phyloP scores from a whole-genome alignment of 2,888 invertebrate genomes.

The Mallateleia sp. region DNA sequence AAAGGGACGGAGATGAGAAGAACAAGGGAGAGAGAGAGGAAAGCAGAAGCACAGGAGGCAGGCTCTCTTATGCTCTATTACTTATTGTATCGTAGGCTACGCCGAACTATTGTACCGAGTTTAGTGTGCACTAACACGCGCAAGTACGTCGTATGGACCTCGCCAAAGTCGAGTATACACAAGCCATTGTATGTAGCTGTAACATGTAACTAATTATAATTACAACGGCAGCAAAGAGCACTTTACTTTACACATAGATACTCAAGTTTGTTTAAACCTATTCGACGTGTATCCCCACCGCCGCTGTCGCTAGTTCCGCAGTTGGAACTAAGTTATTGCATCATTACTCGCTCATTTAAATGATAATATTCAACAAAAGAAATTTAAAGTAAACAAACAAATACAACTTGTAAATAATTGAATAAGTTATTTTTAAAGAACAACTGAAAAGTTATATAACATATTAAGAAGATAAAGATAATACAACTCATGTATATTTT shows the following conservation, averaged over 20 bases:
- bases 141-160: conserved; percentile 61
- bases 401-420: too few relatives aligned
- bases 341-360: conserved; percentile 75
- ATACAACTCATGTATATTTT: too few relatives aligned
- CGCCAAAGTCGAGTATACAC: conserved; percentile 70
- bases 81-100: conserved; percentile 80
- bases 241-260: conserved; percentile 79
- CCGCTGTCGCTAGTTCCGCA: conserved; percentile 55
- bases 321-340: conserved; percentile 71
- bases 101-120: conserved; percentile 80
- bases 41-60: conserved; percentile 47
- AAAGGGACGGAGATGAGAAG: conserved; percentile 23
- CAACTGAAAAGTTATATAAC: too few relatives aligned
- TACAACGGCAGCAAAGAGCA: conserved; percentile 81
- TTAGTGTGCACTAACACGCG: conserved; percentile 74
- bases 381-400: too few relatives aligned
- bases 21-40: conserved; percentile 4
- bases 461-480: too few relatives aligned
- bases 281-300: conserved; percentile 55
- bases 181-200: conserved; percentile 75
- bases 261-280: conserved; percentile 78
- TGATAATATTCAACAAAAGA: conserved; percentile 70
- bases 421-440: too few relatives aligned
- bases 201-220: conserved; percentile 86
- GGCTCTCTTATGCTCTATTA: conserved; percentile 79